phyloP scores from a whole-genome alignment of 64 coral and sea anemone species.

The Pachyseris speciosa region DNA sequence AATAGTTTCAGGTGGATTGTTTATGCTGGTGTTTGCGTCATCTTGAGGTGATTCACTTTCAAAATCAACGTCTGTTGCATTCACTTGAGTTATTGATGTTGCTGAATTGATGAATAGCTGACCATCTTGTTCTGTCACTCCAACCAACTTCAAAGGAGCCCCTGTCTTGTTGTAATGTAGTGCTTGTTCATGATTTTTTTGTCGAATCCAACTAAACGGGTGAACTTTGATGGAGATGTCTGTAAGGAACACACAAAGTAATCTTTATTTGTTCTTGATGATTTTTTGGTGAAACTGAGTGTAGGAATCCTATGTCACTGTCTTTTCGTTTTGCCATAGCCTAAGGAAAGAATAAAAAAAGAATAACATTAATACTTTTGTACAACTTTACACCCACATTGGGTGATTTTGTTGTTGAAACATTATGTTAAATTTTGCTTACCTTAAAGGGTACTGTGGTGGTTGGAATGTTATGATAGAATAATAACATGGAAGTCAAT shows the following conservation, averaged over 20 bases:
- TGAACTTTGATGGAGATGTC: conserved; percentile 40
- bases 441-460: conserved; percentile 32
- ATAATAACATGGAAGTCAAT: conserved; percentile 36
- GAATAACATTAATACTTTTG: conserved; percentile 20
- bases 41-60: conserved; percentile 33
- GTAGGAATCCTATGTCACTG: conserved; percentile 7
- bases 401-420: conserved; percentile 56
- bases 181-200: conserved; percentile 18
- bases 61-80: conserved; percentile 61
- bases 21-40: neutral
- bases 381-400: conserved; percentile 46
- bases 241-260: conserved; percentile 20
- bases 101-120: conserved; percentile 43
- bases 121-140: conserved; percentile 39
- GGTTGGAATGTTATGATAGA: conserved; percentile 28
- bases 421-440: conserved; percentile 38
- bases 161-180: conserved; percentile 47
- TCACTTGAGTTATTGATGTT: conserved; percentile 37
- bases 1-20: neutral
- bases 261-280: neutral
- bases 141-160: conserved; percentile 31
- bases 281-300: neutral
- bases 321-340: conserved; percentile 14
- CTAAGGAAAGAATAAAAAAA: neutral
- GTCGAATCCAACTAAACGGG: conserved; percentile 45